Evolutionary conservation across 2,113 vertebrate genomes (phyloP), one percentile per base, ranked within the genome.

Genomic region (Ammodytes dubius): DNA sequence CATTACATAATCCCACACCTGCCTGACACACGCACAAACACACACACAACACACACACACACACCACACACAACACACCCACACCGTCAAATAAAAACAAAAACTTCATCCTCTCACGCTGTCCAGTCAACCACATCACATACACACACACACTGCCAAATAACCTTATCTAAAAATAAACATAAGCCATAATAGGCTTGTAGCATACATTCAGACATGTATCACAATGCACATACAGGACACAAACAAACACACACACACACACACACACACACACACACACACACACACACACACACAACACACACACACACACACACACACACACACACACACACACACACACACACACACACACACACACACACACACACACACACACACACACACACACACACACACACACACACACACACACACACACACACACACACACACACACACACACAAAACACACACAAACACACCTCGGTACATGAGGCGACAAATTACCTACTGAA

Each of bases 401-500:
- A 77, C 81, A 84, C 74, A 84, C 70, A 67, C 66, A 78, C 83
- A 86, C 73, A 84, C 69, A 74, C 68, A 73, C 63, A 74, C 59
- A 27, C n/a, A 58, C 73, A 73, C 69, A 70, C 67, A 70, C 60
- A 77, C 75, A 77, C 85, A 84, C 85, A 85, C 85, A 81, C 89
- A 50, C 60, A 50, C 81, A 70, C 46, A 14, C 13, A 45, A 64
- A 64, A 70, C 64, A 65, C 70, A 70, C 56, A 74, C 73, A 74
- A 82, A 84, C 85, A 84, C 89, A 82, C 89, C 54, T 84, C 63
- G 84, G 82, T 91, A 91, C 91, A 94, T 86, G 90, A 94, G 54
- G 94, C 95, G 94, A 96, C 96, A 98, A 97, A 98, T 97, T 96
- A 96, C 95, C 95, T 95, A 95, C 93, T 96, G 95, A 95, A 96